Evolutionary conservation across 1,140 invertebrate genomes (phyloP).

Genomic region (Drosophila kohkoa): DNA sequence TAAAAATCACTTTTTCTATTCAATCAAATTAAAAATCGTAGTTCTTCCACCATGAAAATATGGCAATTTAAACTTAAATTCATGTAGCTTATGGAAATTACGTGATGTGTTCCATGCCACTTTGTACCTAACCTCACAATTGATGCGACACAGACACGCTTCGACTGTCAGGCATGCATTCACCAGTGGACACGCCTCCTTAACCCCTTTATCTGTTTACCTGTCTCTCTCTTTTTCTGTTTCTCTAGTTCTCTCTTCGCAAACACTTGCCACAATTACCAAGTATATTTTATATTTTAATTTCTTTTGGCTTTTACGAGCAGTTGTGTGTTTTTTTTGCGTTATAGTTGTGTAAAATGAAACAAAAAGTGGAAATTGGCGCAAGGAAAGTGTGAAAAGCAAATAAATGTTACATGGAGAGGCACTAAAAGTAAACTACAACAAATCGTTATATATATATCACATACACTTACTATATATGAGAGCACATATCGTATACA

Average conservation of each 20-base stretch:
- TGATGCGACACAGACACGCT: conserved; percentile 12
- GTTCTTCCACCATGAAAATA: not conserved
- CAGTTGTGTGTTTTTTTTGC: not conserved
- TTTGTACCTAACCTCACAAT: conserved; percentile 30
- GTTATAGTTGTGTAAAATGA: conserved; percentile 46
- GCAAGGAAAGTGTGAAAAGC: conserved; percentile 81
- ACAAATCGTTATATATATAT: conserved; percentile 50
- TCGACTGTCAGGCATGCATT: conserved; percentile 14
- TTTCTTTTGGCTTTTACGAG: conserved; percentile 63
- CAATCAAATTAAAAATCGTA: too few relatives aligned
- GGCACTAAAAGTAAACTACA: conserved; percentile 49
- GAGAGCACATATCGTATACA: not conserved
- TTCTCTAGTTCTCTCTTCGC: not conserved
- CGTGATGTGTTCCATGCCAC: conserved; percentile 8
- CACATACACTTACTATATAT: conserved; percentile 4
- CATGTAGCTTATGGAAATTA: not conserved
- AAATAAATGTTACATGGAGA: conserved; percentile 42
- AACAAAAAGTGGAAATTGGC: conserved; percentile 77
- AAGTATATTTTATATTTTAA: conserved; percentile 58
- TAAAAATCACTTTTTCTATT: too few relatives aligned
- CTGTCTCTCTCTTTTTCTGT: conserved; percentile 13
- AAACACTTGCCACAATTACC: conserved; percentile 42
- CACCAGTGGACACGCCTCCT: conserved; percentile 35
- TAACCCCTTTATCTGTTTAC: conserved; percentile 7
- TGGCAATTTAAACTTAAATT: not conserved